phyloP scores from a whole-genome alignment of 2,113 vertebrate species.

The Turdus rufiventris region DNA sequence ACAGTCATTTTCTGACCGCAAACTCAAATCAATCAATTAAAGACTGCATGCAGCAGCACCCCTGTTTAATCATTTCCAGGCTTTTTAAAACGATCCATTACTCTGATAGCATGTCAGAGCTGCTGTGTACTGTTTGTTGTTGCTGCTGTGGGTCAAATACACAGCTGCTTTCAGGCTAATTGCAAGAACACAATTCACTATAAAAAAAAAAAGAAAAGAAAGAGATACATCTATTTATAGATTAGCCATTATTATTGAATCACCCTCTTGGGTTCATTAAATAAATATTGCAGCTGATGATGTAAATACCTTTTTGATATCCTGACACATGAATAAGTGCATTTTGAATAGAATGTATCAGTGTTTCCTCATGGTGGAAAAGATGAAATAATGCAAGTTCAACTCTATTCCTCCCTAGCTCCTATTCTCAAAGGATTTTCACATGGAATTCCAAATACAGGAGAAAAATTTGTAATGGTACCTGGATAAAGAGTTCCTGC shows the following conservation, averaged over 20 bases:
- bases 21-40: slow-evolving; percentile 83
- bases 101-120: slow-evolving; percentile 37
- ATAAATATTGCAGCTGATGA: not conserved
- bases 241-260: not conserved
- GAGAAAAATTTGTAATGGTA: not conserved
- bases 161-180: slow-evolving; percentile 27
- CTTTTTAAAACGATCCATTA: slow-evolving; percentile 65
- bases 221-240: not conserved
- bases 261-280: not conserved
- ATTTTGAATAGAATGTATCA: not conserved
- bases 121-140: slow-evolving; percentile 51
- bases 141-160: slow-evolving; percentile 52
- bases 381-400: not conserved
- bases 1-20: slow-evolving; percentile 79
- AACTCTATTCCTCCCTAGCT: not conserved
- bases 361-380: not conserved
- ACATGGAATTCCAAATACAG: not conserved
- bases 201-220: not conserved
- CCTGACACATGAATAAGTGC: not conserved
- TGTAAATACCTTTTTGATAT: not conserved
- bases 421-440: not conserved
- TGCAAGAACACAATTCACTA: not conserved
- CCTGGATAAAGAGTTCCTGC: not conserved
- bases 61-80: slow-evolving; percentile 76
- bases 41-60: slow-evolving; percentile 67